Percentiles rank a stretch among this genome's conserved stretches.
phyloP scores from a whole-genome alignment of 2,888 invertebrate genomes.

The Drosophila koepferae region DNA sequence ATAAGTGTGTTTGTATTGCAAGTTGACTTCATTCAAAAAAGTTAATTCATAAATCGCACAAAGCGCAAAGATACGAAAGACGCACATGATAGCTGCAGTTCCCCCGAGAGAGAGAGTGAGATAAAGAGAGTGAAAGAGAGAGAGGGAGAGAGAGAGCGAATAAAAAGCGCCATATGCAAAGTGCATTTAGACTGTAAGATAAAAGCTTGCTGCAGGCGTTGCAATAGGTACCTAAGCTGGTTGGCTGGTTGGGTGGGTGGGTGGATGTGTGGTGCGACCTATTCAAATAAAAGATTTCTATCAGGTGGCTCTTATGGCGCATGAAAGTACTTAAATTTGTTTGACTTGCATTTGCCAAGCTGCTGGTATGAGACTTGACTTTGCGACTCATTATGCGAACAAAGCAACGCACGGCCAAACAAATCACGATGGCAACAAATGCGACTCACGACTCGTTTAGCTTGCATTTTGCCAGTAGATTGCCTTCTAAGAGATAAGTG shows the following conservation, averaged over 20 bases:
- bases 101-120: background rate
- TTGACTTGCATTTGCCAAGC: conserved; percentile 66
- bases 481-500: conserved; percentile 21
- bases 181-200: conserved; percentile 72
- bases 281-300: conserved; percentile 77
- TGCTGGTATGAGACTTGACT: background rate
- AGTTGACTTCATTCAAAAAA: conserved; percentile 80
- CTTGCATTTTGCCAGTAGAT: conserved; percentile 65
- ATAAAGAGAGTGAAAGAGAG: background rate
- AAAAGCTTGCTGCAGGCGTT: conserved; percentile 61
- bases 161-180: conserved; percentile 53
- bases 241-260: background rate
- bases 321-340: conserved; percentile 80
- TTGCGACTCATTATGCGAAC: conserved; percentile 53
- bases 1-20: conserved; percentile 29
- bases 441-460: conserved; percentile 38
- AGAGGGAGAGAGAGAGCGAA: background rate
- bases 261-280: conserved; percentile 11
- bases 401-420: conserved; percentile 43
- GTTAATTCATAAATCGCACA: conserved; percentile 80
- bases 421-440: conserved; percentile 20
- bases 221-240: conserved; percentile 20
- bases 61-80: conserved; percentile 74
- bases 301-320: conserved; percentile 78
- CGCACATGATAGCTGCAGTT: conserved; percentile 35